Evolutionary conservation across 2,888 invertebrate species (phyloP), one percentile per base, ranked within the genome.

Genomic region (Colletes collaris): DNA sequence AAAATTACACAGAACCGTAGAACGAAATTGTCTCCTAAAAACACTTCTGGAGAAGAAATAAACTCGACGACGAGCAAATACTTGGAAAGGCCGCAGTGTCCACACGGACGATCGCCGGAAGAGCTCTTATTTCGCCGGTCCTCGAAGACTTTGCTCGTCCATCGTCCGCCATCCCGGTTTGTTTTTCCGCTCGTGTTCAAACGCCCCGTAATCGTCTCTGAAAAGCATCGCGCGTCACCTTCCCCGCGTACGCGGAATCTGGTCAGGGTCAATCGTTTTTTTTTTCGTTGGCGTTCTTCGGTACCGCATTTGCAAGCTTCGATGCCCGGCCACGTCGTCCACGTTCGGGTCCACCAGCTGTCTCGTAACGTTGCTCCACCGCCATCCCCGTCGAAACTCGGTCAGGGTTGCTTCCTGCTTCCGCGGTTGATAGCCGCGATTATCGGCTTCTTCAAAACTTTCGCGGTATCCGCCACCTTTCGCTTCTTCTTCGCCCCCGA

Each of bases 381-480:
- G 49, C 67, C 56, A 35, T 16, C 8, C 55, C 10, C 27, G 10
- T 11, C 35, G 60, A 68, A 86, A 83, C 76, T 83, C 85, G 85
- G 85, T 86, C 85, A 86, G 74, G 85, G 85, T 76, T 81, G 68
- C 58, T 70, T 81, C 65, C 73, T 64, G 73, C 55, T 75, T 65
- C 69, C 62, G 64, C 59, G 35, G 69, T 52, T 58, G 63, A 70
- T 64, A 67, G 72, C 74, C 46, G 44, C 75, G 71, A 75, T 79
- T 67, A 62, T 75, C 60, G 71, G 55, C 62, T 49, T 77, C 72
- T 70, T 59, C 50, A 65, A 63, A 64, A 27, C 69, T 79, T 69
- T 65, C 68, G 68, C 64, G 52, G 40, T 44, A 46, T 55, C 55
- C 58, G 59, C 8, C 44, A 7, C 44, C 44, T 46, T 46, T 46